These are phyloP conservation scores for Nyctibius bracteatus DNA, from an alignment of 2,113 vertebrate species.

Conservation along the genomic window DNA sequence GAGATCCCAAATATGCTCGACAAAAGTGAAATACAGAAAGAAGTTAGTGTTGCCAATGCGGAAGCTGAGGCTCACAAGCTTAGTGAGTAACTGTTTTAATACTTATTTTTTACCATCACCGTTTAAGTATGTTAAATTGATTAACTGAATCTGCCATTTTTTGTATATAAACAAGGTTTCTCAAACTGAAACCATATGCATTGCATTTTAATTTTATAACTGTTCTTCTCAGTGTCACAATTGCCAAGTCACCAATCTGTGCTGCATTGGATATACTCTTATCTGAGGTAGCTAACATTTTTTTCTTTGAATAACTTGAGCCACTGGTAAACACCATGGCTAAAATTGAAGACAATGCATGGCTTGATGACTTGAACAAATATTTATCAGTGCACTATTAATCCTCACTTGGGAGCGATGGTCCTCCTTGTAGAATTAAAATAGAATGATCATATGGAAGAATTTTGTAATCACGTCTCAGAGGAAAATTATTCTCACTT, in stretches of 20 bases:
- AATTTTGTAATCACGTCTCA: neutral
- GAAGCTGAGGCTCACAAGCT: conserved; percentile 80
- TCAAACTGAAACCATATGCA: neutral
- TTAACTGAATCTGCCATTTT: neutral
- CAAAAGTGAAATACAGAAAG: conserved; percentile 84
- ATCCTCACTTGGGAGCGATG: neutral
- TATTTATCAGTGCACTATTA: neutral
- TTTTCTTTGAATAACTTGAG: neutral
- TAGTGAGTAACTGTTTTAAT: conserved; percentile 76
- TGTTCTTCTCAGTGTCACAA: conserved; percentile 23
- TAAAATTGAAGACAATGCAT: neutral
- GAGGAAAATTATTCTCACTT: neutral
- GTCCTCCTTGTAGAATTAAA: neutral
- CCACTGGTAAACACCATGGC: neutral
- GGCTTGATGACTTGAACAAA: neutral
- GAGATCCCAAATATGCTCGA: conserved; percentile 70
- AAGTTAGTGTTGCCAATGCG: conserved; percentile 83
- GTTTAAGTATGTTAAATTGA: conserved; percentile 23
- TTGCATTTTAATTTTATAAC: conserved; percentile 24
- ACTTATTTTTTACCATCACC: neutral
- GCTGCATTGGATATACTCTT: neutral
- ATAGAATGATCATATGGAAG: neutral
- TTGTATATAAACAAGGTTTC: neutral
- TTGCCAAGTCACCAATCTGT: conserved; percentile 34
- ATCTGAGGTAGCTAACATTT: neutral